These are phyloP conservation scores for Frieseomelitta varia DNA, from an alignment of 1,140 invertebrate genomes.

Conservation along the genomic window DNA sequence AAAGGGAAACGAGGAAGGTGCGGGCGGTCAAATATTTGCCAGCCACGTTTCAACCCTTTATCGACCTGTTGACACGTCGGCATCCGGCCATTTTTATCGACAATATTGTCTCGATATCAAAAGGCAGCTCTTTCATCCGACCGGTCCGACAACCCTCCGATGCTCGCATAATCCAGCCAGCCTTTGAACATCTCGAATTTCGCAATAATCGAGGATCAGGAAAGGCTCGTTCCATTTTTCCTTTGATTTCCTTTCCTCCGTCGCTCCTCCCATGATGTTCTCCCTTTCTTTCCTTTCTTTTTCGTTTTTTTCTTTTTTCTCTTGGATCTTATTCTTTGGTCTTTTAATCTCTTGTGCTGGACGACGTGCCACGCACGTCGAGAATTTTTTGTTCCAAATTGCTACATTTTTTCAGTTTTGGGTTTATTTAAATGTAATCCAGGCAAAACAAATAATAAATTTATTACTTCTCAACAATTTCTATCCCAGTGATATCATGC, in stretches of 20 bases:
- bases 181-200: constrained; percentile 44
- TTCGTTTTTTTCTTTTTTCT: neutral
- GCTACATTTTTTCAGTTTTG: too few relatives aligned
- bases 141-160: constrained; percentile 2
- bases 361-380: too few relatives aligned
- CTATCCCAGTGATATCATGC: too few relatives aligned
- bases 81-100: constrained; percentile 59
- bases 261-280: too few relatives aligned
- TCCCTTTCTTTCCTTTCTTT: too few relatives aligned
- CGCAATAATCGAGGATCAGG: constrained; percentile 38
- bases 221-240: too few relatives aligned
- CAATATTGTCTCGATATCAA: constrained; percentile 64
- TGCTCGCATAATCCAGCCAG: constrained; percentile 22
- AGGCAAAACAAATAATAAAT: too few relatives aligned
- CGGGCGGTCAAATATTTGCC: constrained; percentile 64
- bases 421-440: too few relatives aligned
- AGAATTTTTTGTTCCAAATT: too few relatives aligned
- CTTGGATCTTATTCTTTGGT: neutral
- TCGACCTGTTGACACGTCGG: constrained; percentile 66
- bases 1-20: constrained; percentile 45
- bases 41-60: constrained; percentile 65
- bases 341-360: too few relatives aligned
- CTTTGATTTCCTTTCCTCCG: too few relatives aligned
- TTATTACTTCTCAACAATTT: too few relatives aligned
- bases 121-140: constrained; percentile 38